Evolutionary conservation across 2,888 invertebrate species (phyloP).

Genomic region (Dicyrtoma fusca): DNA sequence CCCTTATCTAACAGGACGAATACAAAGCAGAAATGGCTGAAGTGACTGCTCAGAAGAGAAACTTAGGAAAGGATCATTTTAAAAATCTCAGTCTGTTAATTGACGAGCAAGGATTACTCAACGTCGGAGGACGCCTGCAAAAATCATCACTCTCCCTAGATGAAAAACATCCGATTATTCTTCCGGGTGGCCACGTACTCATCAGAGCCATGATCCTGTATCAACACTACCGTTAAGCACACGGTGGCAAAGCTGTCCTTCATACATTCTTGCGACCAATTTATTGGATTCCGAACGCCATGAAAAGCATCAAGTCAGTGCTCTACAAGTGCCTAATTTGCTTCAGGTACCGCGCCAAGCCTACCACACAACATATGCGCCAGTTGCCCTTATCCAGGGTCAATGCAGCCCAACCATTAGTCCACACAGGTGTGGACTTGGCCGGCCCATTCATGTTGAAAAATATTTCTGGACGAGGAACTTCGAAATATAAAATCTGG

Average conservation of each 20-base stretch:
- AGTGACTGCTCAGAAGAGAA: neutral
- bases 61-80: too few species aligned
- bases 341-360: neutral
- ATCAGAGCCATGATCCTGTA: neutral
- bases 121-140: neutral
- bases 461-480: neutral
- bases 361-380: neutral
- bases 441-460: neutral
- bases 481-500: neutral
- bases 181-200: neutral
- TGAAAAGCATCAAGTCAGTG: neutral
- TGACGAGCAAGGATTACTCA: neutral
- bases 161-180: neutral
- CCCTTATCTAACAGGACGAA: too few species aligned
- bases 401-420: too few species aligned
- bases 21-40: too few species aligned
- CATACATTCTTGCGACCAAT: neutral
- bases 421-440: too few species aligned
- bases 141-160: neutral
- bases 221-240: neutral
- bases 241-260: neutral
- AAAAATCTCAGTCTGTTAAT: neutral
- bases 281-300: neutral
- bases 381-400: too few species aligned
- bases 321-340: neutral